Base-by-base conservation (phyloP, 2,888 invertebrate species). In the Myopa testacea region DNA sequence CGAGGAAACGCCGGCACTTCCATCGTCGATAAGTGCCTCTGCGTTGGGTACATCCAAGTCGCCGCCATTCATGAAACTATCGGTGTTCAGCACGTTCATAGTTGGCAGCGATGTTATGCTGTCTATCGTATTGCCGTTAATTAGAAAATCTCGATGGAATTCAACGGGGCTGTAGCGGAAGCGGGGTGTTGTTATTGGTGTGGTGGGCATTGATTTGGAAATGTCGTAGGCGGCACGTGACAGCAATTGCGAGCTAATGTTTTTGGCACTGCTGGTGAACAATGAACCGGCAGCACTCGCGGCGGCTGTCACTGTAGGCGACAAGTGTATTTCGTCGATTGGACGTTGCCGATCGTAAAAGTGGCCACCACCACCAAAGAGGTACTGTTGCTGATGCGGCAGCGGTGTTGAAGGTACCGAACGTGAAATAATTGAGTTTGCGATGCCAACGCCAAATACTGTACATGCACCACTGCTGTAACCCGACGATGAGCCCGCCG, bases 151-250 rank as follows among this genome's bases (percentile, higher is more conserved):
- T 80, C 88, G 85, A 80, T 86, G 86, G 78, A 86, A 83, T 72
- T 88, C 89, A 0, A 83, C 82, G 4, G 90, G 90, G 81, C 92
- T 92, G 84, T 92, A 93, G 78, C 92, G 92, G 83, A 93, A 92
- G 77, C 85, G 84, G 10, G 86, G 87, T 65, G 92, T 91, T 87
- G 84, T 87, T 82, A 93, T 91, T 19, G 95, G 95, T 26, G 94
- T 94, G 3, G 94, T 93, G 38, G 95, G 95, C 88, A 95, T 94
- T 0, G 95, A 95, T 85, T 94, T 93, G 16, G 94, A 94, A 82
- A 92, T 91, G 62, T 92, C 92, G 82, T 91, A 91, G n/a, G 83
- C 80, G 37, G 65, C 38, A 37, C 65, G 65, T 14, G 65, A 38
- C 8, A 65, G 65, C 26, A 78, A 73, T n/a, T 79, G 71, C 63